phyloP scores from a whole-genome alignment of 1,140 invertebrate genomes.

The Mycetomoellerius zeteki region DNA sequence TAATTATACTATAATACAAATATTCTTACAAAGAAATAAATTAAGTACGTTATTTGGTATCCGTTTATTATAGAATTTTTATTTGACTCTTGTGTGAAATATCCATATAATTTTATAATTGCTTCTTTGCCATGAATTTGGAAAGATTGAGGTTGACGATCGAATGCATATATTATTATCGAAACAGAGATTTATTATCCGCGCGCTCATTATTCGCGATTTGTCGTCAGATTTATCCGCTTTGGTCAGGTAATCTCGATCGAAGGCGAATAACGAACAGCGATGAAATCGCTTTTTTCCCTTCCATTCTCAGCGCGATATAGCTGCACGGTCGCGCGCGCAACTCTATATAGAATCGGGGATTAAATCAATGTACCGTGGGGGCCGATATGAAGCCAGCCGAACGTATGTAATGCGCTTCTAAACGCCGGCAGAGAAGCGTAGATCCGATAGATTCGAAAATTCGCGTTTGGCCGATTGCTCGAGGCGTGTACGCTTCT shows the following conservation, averaged over 20 bases:
- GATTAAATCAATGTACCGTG: conserved; percentile 78
- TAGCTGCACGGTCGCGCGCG: conserved; percentile 38
- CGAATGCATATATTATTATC: not conserved
- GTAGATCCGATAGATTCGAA: conserved; percentile 72
- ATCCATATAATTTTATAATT: not conserved
- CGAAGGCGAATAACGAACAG: conserved; percentile 70
- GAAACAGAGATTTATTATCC: conserved; percentile 7
- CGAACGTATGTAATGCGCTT: conserved; percentile 74
- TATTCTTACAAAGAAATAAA: not conserved
- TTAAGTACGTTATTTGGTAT: not conserved
- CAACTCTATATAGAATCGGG: conserved; percentile 68
- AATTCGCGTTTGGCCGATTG: conserved; percentile 69
- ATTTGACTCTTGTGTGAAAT: not conserved
- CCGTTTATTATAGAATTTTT: not conserved
- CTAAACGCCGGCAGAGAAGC: conserved; percentile 60
- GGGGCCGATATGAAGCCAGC: conserved; percentile 73
- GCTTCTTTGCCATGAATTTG: not conserved
- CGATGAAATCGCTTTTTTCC: conserved; percentile 66
- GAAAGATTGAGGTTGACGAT: not conserved
- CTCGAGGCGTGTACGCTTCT: conserved; percentile 65
- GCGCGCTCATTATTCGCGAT: conserved; percentile 49
- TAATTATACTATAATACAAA: not conserved
- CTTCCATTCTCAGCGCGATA: not conserved
- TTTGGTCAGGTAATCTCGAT: conserved; percentile 68
- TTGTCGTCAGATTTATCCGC: conserved; percentile 22